Evolutionary conservation across 2,113 vertebrate species (phyloP).

Genomic region (Sturnira hondurensis): DNA sequence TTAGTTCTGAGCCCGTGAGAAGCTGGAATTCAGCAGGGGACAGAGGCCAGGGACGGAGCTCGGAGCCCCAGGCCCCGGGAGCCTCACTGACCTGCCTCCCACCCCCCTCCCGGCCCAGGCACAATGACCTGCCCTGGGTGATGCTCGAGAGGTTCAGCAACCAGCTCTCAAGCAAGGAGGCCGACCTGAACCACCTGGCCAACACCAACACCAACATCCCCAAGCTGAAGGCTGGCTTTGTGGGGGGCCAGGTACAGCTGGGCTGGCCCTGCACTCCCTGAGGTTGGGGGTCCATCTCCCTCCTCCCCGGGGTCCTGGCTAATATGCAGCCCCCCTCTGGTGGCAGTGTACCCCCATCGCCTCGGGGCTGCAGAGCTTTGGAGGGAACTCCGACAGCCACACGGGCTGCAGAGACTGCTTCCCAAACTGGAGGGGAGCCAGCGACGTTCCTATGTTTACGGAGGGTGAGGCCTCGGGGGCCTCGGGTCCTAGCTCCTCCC

Average conservation of each 20-base stretch:
- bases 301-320: not conserved
- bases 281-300: rapidly evolving
- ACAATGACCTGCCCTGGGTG: conserved; percentile 96
- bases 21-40: too few species aligned
- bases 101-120: conserved; percentile 74
- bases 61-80: rapidly evolving
- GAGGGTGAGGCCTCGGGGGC: not conserved
- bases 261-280: rapidly evolving
- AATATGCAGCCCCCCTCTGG: too few species aligned
- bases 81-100: rapidly evolving
- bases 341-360: rapidly evolving
- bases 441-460: rapidly evolving
- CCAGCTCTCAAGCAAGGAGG: conserved; percentile 75
- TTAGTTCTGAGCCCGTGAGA: too few species aligned
- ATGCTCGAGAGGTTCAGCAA: conserved; percentile 87
- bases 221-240: conserved; percentile 85
- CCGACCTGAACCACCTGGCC: conserved; percentile 82
- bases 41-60: not conserved
- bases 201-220: conserved; percentile 93
- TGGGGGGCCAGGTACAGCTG: conserved; percentile 90
- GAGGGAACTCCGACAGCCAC: not conserved
- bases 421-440: rapidly evolving
- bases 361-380: too few species aligned
- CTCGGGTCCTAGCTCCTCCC: not conserved
- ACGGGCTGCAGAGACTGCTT: not conserved